A percentile compares a stretch with the other conserved stretches of the same genome.
These are phyloP conservation scores for Liodrosophila aerea DNA, from an alignment of 2,888 invertebrate species.

Conservation along the genomic window DNA sequence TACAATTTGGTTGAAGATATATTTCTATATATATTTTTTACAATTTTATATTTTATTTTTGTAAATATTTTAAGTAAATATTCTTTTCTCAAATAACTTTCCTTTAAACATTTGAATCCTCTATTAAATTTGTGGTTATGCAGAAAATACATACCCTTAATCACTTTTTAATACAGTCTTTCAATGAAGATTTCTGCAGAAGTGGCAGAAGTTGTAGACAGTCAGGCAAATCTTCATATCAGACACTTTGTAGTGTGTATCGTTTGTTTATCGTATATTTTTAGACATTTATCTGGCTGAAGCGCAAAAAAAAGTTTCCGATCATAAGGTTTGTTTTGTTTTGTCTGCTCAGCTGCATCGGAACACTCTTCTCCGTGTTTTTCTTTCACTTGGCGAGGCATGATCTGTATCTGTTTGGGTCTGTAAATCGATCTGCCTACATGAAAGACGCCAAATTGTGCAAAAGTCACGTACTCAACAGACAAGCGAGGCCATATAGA, in stretches of 20 bases:
- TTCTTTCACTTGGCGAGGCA: slow-evolving; percentile 31
- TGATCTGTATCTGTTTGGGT: slow-evolving; percentile 40
- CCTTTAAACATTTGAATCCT: too few relatives aligned
- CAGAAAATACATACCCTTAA: too few relatives aligned
- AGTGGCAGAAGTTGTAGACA: too few relatives aligned
- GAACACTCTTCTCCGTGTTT: slow-evolving; percentile 11
- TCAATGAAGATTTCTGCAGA: too few relatives aligned
- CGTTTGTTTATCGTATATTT: slow-evolving; percentile 57
- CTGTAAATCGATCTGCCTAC: slow-evolving; percentile 68
- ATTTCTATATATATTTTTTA: too few relatives aligned
- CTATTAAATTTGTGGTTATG: too few relatives aligned
- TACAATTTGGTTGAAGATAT: too few relatives aligned
- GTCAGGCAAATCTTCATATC: slow-evolving; percentile 4
- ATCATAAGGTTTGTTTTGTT: slow-evolving; percentile 43
- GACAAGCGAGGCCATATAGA: slow-evolving; percentile 65
- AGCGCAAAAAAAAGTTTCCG: slow-evolving; percentile 37
- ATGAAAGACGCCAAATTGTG: slow-evolving; percentile 50
- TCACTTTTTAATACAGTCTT: too few relatives aligned
- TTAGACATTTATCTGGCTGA: slow-evolving; percentile 68
- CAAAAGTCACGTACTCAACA: slow-evolving; percentile 71
- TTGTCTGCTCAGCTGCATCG: slow-evolving; percentile 58
- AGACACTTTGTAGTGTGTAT: slow-evolving; percentile 57
- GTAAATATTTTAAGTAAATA: too few relatives aligned
- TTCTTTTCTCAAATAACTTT: too few relatives aligned
- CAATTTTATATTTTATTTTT: too few relatives aligned